Percentiles rank a stretch among this genome's conserved stretches.
Evolutionary conservation across 2,888 invertebrate species (phyloP).

Genomic region (Orgyia antiqua): DNA sequence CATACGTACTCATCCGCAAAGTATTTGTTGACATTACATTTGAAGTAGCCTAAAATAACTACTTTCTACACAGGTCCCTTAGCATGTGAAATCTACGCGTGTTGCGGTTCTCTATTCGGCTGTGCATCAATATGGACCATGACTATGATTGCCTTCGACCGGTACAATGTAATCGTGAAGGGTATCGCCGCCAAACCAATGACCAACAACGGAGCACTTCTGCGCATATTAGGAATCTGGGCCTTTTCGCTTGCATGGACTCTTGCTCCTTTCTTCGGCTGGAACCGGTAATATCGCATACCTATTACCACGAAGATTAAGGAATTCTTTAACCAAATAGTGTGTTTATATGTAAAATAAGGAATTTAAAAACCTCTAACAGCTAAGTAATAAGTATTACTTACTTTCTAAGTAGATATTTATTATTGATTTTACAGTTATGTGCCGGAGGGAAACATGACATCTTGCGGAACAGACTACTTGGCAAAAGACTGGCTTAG

Average conservation of each 20-base stretch:
- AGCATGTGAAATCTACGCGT: constrained; percentile 92
- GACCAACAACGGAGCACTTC: constrained; percentile 87
- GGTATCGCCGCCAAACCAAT: constrained; percentile 91
- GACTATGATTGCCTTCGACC: constrained; percentile 94
- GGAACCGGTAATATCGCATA: constrained; percentile 81
- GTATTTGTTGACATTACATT: too few species aligned
- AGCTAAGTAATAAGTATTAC: too few species aligned
- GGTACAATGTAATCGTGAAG: constrained; percentile 96
- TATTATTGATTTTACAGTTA: constrained; percentile 79
- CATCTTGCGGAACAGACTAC: constrained; percentile 94
- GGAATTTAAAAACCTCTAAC: too few species aligned
- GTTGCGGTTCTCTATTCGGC: constrained; percentile 92
- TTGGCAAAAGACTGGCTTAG: constrained; percentile 86
- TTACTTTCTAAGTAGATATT: too few species aligned
- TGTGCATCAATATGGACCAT: constrained; percentile 95
- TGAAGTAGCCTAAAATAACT: too few species aligned
- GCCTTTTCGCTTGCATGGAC: constrained; percentile 87
- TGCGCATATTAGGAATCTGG: constrained; percentile 90
- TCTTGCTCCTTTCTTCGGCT: constrained; percentile 90
- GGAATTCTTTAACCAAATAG: too few species aligned
- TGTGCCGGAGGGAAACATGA: constrained; percentile 96
- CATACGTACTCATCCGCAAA: too few species aligned
- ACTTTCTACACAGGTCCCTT: constrained; percentile 80
- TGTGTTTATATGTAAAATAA: too few species aligned
- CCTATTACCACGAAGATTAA: too few species aligned